Base-by-base conservation (phyloP, 2,113 vertebrate genomes). In the Aldabrachelys gigantea region DNA sequence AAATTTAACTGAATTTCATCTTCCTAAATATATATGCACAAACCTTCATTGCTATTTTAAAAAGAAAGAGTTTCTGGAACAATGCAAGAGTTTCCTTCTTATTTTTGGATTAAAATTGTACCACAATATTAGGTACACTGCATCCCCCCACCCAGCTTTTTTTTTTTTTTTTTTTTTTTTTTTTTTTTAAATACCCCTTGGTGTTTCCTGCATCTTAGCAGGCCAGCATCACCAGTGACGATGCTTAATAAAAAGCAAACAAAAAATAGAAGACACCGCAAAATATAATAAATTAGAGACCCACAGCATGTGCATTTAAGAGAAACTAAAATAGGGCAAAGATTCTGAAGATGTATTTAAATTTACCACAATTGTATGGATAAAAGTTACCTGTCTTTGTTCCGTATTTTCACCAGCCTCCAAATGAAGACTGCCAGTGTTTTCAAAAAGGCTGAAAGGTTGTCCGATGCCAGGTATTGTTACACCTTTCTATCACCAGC, bases 21-120 rank as follows among this genome's bases (percentile, higher is more conserved):
- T 84, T 17, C 83, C 89, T 44, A 88, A 57, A 24, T 8, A 78
- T 3, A 78, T 19, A 24, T 16, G 19, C 6, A 80, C 83, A 90
- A 49, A 25, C 4, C 6, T 35, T 92, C 50, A 59, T 88, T 96
- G 80, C 16, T 93, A 93, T 56, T 56, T 96, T 88, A 92, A 93
- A 97, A 97, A 92, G 1, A 31, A 93, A 88, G 31, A 1, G 1
- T 59, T 62, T 80, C 79, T 5, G 44, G 50, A 89, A 82, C 44
- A 1, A 6, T 87, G 29, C 1, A 47, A 85, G 8, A 41, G 59
- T 85, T 82, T 92, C 47, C 59, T 72, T 65, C 21, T 41, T 75
- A 54, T 47, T 5, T 75, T 82, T 82, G 41, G 16, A 88, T 86
- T 80, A 80, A 83, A 75, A 84, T 76, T 93, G 11, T 2, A n/a